Conservation (phyloP, 2,888 invertebrate species). For the Eustalomyia histrio region DNA sequence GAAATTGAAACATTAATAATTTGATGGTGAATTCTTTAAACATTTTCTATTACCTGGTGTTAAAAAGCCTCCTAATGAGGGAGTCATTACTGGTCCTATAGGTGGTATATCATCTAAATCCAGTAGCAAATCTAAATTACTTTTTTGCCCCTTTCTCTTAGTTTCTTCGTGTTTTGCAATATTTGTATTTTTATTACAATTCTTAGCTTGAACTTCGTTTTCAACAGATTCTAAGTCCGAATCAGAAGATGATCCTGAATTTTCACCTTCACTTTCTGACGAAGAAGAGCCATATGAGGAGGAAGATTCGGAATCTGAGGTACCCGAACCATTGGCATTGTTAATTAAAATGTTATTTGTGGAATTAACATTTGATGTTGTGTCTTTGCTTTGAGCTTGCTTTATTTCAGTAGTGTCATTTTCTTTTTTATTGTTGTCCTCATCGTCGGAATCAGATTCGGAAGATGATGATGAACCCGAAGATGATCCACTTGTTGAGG, state of each 20-base stretch:
- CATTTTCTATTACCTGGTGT: slow-evolving; percentile 81
- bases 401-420: slow-evolving; percentile 25
- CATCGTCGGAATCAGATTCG: slow-evolving; percentile 61
- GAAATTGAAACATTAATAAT: neutral
- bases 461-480: slow-evolving; percentile 67
- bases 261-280: slow-evolving; percentile 56
- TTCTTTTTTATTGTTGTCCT: slow-evolving; percentile 27
- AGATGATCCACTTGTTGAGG: slow-evolving; percentile 72
- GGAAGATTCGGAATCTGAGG: slow-evolving; percentile 74
- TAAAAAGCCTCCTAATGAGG: slow-evolving; percentile 88
- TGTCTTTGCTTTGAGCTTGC: slow-evolving; percentile 41
- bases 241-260: slow-evolving; percentile 60
- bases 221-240: slow-evolving; percentile 65
- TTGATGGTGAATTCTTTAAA: neutral
- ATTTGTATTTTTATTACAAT: slow-evolving; percentile 31
- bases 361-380: slow-evolving; percentile 10
- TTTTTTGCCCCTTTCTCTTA: slow-evolving; percentile 74
- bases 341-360: slow-evolving; percentile 43
- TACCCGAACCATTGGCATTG: slow-evolving; percentile 69
- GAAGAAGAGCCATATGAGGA: slow-evolving; percentile 68
- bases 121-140: slow-evolving; percentile 90
- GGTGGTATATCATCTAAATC: slow-evolving; percentile 90
- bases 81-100: slow-evolving; percentile 85
- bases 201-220: slow-evolving; percentile 72
- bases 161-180: neutral